phyloP scores from a whole-genome alignment of 2,888 invertebrate genomes.

The Drosophila stalkeri region DNA sequence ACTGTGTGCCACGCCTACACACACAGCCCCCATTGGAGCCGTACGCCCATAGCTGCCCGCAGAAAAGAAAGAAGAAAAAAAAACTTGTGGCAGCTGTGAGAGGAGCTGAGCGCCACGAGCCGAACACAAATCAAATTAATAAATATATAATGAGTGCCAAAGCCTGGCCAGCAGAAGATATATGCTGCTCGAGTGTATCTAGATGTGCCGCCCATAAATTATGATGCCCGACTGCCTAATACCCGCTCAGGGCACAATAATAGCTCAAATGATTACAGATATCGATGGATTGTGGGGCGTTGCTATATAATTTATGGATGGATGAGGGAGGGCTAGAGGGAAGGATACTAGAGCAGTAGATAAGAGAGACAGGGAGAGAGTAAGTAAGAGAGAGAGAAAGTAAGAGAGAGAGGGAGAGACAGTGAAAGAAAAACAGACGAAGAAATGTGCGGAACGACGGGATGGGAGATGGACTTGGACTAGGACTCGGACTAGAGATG shows the following conservation, averaged over 20 bases:
- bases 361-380: background rate
- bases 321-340: too few relatives aligned
- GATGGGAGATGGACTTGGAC: too few relatives aligned
- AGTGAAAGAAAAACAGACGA: background rate
- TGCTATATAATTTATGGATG: background rate
- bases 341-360: too few relatives aligned
- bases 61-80: background rate
- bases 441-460: too few relatives aligned
- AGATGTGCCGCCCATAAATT: background rate
- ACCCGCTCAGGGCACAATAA: background rate
- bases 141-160: conserved; percentile 59
- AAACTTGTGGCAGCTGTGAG: conserved; percentile 21
- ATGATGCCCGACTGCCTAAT: conserved; percentile 4
- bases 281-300: background rate
- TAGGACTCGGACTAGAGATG: too few relatives aligned
- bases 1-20: background rate
- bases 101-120: conserved; percentile 11
- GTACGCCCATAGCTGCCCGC: background rate
- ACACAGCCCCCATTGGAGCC: background rate
- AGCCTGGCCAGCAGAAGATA: background rate
- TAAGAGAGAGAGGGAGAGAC: background rate
- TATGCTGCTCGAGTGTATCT: background rate
- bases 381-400: too few relatives aligned
- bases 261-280: background rate
- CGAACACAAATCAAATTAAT: conserved; percentile 69